A percentile compares a stretch with the other conserved stretches of the same genome.
Evolutionary conservation across 2,888 invertebrate genomes (phyloP).

Genomic region (Dolomedes plantarius): DNA sequence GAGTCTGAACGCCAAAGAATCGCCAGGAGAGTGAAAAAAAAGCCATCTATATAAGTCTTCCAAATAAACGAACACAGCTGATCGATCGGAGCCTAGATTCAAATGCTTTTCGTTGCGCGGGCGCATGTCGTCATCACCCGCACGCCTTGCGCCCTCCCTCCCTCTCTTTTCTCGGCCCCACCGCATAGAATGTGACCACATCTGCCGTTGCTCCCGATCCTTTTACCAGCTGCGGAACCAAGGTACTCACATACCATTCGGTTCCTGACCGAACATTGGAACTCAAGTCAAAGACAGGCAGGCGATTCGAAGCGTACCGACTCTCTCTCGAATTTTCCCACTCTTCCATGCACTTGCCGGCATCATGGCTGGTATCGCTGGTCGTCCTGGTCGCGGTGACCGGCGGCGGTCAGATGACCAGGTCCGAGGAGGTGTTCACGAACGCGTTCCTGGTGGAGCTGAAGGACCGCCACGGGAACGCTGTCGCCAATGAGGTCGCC

Average conservation of each 20-base stretch:
- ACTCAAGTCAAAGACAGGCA: neutral
- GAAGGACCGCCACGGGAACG: conserved; percentile 85
- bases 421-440: conserved; percentile 85
- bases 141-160: conserved; percentile 5
- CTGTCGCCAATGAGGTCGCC: conserved; percentile 88
- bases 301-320: neutral
- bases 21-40: neutral
- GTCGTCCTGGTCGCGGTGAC: conserved; percentile 32
- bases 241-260: conserved; percentile 7
- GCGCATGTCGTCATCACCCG: conserved; percentile 60
- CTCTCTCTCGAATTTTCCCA: neutral
- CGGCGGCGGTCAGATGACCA: conserved; percentile 18
- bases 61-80: conserved; percentile 21
- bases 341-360: conserved; percentile 19
- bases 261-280: neutral
- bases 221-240: conserved; percentile 30
- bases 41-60: neutral
- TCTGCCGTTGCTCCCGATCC: conserved; percentile 15
- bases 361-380: conserved; percentile 35
- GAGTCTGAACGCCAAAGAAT: neutral
- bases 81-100: conserved; percentile 28
- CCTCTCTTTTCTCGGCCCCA: conserved; percentile 2
- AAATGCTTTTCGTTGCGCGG: neutral
- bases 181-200: conserved; percentile 17
- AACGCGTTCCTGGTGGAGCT: conserved; percentile 96